Conservation (phyloP, 2,888 invertebrate species). For the Doris montereyensis region DNA sequence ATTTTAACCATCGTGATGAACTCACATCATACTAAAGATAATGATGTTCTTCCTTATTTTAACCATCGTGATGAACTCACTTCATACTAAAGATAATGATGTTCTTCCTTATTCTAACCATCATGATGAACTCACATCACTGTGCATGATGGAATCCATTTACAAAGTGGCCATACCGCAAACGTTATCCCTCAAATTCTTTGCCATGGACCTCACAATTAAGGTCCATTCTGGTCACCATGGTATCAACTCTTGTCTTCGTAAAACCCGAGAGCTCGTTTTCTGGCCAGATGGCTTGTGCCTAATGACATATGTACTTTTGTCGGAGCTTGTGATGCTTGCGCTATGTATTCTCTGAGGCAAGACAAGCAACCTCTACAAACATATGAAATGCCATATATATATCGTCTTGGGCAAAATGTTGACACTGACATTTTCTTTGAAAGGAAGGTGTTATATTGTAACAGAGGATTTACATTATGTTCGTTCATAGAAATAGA, state of each 20-base stretch:
- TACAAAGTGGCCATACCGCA: background rate
- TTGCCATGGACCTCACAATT: background rate
- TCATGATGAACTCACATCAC: no score
- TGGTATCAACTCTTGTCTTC: conserved; percentile 32
- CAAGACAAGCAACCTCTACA: conserved; percentile 33
- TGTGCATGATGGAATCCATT: conserved; percentile 3
- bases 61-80: no score
- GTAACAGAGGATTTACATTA: conserved; percentile 18
- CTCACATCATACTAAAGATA: no score
- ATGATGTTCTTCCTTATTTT: no score
- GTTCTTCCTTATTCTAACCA: no score
- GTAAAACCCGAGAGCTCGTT: conserved; percentile 37
- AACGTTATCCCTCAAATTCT: conserved; percentile 1
- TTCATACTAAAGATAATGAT: no score
- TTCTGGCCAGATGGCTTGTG: conserved; percentile 43
- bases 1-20: conserved; percentile 35
- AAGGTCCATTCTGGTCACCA: conserved; percentile 35
- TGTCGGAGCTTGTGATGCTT: conserved; percentile 44
- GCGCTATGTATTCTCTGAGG: conserved; percentile 23
- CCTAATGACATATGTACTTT: conserved; percentile 43
- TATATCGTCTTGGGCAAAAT: conserved; percentile 1
- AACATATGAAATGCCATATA: background rate
- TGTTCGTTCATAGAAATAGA: no score
- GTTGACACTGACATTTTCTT: conserved; percentile 22
- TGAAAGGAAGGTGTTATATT: conserved; percentile 15